Percentiles rank a stretch among this genome's conserved stretches.
These are phyloP conservation scores for Somateria mollissima DNA, from an alignment of 2,797 vertebrate genomes.

Conservation along the genomic window DNA sequence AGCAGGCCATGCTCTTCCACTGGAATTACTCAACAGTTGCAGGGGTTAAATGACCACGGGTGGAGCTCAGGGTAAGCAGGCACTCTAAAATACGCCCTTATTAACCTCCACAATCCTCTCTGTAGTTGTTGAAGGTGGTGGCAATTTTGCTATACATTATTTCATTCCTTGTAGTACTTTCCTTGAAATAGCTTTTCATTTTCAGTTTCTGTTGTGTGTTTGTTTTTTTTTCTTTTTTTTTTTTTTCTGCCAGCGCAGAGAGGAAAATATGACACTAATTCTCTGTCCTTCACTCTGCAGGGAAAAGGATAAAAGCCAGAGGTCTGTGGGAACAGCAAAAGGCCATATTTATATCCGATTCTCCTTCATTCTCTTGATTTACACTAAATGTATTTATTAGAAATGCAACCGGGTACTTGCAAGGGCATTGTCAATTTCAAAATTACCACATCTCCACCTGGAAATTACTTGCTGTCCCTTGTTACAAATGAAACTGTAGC, in stretches of 20 bases:
- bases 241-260: not conserved
- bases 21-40: not conserved
- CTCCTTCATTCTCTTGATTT: not conserved
- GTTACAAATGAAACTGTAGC: not conserved
- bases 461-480: not conserved
- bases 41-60: not conserved
- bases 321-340: not conserved
- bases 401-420: not conserved
- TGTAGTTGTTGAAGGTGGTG: not conserved
- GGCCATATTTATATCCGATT: not conserved
- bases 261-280: not conserved
- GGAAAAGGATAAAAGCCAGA: not conserved
- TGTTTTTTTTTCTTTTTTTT: not conserved
- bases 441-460: not conserved
- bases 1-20: not conserved
- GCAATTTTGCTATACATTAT: not conserved
- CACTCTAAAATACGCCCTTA: not conserved
- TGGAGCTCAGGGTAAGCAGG: not conserved
- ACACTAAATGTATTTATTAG: not conserved
- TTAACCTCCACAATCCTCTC: conserved; percentile 5
- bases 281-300: not conserved
- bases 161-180: not conserved
- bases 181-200: not conserved
- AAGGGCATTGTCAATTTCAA: conserved; percentile 6
- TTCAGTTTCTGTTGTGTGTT: not conserved